Evolutionary conservation across 2,113 vertebrate genomes (phyloP).

Genomic region (Tupaia chinensis): DNA sequence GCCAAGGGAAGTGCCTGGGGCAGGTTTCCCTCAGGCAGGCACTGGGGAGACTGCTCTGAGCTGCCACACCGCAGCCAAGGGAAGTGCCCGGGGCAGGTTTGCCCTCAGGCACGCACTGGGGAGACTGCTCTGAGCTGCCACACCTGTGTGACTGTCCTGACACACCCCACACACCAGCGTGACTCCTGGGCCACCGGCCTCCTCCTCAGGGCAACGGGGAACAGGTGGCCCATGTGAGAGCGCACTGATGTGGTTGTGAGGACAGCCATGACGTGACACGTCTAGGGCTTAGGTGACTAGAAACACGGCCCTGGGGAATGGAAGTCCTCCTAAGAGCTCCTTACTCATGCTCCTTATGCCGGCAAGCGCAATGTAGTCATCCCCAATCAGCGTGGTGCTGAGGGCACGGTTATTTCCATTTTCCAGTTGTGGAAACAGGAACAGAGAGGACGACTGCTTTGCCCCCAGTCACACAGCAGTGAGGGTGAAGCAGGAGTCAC

Average conservation of each 20-base stretch:
- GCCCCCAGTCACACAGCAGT: background rate
- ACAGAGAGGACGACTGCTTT: background rate
- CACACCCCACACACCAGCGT: background rate
- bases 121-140: background rate
- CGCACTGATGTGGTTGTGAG: background rate
- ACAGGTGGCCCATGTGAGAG: background rate
- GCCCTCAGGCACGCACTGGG: accelerated
- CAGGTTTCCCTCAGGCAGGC: background rate
- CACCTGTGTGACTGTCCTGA: background rate
- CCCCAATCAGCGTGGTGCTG: accelerated
- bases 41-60: background rate
- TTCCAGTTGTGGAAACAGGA: background rate
- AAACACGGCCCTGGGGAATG: too few species aligned
- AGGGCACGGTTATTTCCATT: background rate
- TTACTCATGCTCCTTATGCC: background rate
- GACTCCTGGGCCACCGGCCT: background rate
- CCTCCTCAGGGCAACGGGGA: background rate
- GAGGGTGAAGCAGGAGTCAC: background rate
- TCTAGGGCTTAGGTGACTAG: too few species aligned
- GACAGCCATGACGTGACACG: background rate
- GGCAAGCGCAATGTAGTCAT: background rate
- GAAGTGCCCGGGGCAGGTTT: background rate
- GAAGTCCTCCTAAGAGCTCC: background rate
- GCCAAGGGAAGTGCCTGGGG: background rate
- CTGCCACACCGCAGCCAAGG: background rate